Base-by-base conservation (phyloP, 2,797 vertebrate genomes). In the Gadopsis bispinosus region DNA sequence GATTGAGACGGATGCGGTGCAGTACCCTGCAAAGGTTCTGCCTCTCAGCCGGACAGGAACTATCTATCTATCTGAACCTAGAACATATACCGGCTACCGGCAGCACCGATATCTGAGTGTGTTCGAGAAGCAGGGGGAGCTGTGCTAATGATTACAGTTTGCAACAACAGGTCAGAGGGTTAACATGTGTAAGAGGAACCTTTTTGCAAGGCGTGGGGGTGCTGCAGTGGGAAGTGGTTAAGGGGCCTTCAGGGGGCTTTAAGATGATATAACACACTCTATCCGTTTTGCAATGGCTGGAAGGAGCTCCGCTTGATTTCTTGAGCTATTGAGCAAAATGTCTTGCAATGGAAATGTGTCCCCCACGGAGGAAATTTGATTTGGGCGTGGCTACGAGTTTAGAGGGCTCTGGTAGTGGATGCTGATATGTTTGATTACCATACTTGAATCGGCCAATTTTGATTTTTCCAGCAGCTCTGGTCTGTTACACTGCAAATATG, bases 81-180 rank as follows among this genome's bases (percentile, higher is more conserved):
- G 12, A 71, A 31, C 48, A 50, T 33, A n/a, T 47, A 26, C 26
- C 26, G 26, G 26, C 26, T 26, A 26, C 26, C 26, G 2, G 26
- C 26, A 26, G 47, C 70, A 39, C n/a, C 29, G 63, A 73, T 73
- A 45, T 73, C 41, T n/a, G 20, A 64, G 67, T 26, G 64, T 63
- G 62, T 19, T 7, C 47, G 74, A 51, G 50, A 77, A 62, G 54
- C 50, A 16, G 43, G 45, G 63, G 43, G 58, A 77, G 64, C 84
- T 77, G 74, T 61, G 68, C 73, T 85, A 87, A 88, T 89, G 90
- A 92, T 92, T 86, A 75, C 76, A 85, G 82, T 85, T 83, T 85
- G 80, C 66, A 75, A 77, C 80, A 77, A 69, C 72, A 77, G 91
- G 87, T 86, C 88, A 85, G 72, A 82, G 74, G 86, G 85, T 90